Percentiles rank a stretch among this genome's conserved stretches.
phyloP scores from a whole-genome alignment of 2,113 vertebrate species.

The Ptilonorhynchus violaceus region DNA sequence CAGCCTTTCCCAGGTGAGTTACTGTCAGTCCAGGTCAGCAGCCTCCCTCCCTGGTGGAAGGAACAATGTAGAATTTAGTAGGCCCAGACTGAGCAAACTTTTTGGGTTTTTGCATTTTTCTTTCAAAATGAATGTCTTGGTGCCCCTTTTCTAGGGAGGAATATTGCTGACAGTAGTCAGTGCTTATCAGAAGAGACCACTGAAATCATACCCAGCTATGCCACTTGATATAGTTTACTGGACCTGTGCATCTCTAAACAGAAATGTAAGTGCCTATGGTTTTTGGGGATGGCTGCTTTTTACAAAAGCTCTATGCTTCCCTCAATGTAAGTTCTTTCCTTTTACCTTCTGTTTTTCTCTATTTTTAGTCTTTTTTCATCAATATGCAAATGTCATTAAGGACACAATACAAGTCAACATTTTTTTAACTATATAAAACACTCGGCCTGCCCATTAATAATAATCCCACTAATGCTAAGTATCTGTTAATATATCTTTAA shows the following conservation, averaged over 20 bases:
- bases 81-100: background rate
- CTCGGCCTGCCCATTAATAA: background rate
- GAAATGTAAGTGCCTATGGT: background rate
- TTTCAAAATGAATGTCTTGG: background rate
- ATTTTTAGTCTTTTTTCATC: background rate
- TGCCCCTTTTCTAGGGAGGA: background rate
- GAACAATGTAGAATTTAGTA: background rate
- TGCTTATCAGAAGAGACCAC: background rate
- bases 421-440: background rate
- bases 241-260: background rate
- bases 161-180: background rate
- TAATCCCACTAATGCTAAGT: background rate
- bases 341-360: background rate
- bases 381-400: background rate
- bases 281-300: background rate
- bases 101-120: background rate
- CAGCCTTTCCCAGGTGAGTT: background rate
- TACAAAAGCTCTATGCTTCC: background rate
- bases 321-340: background rate
- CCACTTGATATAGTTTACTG: background rate
- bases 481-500: background rate
- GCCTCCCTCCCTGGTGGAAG: background rate
- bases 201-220: rapidly evolving
- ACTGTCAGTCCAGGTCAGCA: background rate
- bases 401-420: background rate